Base-by-base conservation (phyloP, 2,888 invertebrate species). In the Acleris laterana region DNA sequence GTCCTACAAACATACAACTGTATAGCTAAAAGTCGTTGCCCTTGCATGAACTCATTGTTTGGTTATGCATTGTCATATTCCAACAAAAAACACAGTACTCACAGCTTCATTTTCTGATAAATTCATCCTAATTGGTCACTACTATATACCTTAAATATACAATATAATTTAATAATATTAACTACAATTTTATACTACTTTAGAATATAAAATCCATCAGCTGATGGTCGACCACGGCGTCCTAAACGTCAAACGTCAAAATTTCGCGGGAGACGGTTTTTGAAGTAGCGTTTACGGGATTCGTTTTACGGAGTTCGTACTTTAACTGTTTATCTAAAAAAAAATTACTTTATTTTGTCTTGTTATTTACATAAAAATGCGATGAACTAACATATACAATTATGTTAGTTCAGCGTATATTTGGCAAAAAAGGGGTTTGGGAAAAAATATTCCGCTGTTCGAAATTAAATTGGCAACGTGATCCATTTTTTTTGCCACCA, bases 41-140 rank as follows among this genome's bases (percentile, higher is more conserved):
- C 20, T 38, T 42, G 20, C 51, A 49, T n/a, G 16, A 7, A 46
- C 44, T 50, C 61, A 60, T 57, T 62, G 61, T 57, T 66, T 61
- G 61, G 61, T 63, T 60, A 63, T 38, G 49, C 38, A 6, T 48
- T 22, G 49, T 16, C 28, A 20, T n/a, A 60, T 46, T 28, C 22
- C n/a, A 42, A 16, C 11, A 11, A 28, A 70, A 50, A 63, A 69
- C 56, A 60, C 66, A 9, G 69, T 79, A 90, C 93, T 90, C 77
- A 93, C 93, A 61, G 86, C 92, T 77, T 93, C 93, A 81, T 93
- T 93, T 51, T 93, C 93, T 1, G 93, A 93, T 70, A 88, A 81
- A 74, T 90, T 93, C 92, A 92, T 93, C 73, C 28, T n/a, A 25
- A 48, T 19, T 17, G 38, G 38, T 59, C 38, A 25, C 16, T 56